phyloP scores from a whole-genome alignment of 2,888 invertebrate genomes.

The Catocala sponsa region DNA sequence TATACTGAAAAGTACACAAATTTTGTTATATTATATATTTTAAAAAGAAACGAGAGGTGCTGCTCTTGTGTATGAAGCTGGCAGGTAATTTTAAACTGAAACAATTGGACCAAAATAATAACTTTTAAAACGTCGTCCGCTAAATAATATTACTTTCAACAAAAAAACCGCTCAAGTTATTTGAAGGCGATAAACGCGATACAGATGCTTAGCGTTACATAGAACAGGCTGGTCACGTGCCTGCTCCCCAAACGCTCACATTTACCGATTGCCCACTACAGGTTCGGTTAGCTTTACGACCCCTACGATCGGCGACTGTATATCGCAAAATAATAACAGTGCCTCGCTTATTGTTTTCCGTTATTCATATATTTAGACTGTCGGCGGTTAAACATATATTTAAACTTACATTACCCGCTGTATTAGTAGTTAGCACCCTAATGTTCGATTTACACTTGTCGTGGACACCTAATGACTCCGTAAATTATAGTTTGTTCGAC shows the following conservation, averaged over 20 bases:
- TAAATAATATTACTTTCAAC: slow-evolving; percentile 9
- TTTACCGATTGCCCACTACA: slow-evolving; percentile 67
- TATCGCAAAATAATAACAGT: slow-evolving; percentile 51
- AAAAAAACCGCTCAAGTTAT: slow-evolving; percentile 24
- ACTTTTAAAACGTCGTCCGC: background rate
- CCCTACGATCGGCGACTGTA: slow-evolving; percentile 55
- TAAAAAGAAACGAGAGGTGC: no score
- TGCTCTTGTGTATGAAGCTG: no score
- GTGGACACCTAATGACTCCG: slow-evolving; percentile 32
- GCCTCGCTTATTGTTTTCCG: slow-evolving; percentile 33
- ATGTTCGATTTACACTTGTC: slow-evolving; percentile 21
- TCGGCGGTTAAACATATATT: slow-evolving; percentile 36
- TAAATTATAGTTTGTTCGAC: slow-evolving; percentile 25
- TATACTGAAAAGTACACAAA: no score
- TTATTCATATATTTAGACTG: slow-evolving; percentile 25
- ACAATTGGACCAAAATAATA: no score
- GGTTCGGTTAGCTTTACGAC: slow-evolving; percentile 63
- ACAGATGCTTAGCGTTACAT: slow-evolving; percentile 43
- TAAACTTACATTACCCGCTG: slow-evolving; percentile 44
- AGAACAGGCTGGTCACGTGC: slow-evolving; percentile 54
- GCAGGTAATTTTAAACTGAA: no score
- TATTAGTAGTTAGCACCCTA: slow-evolving; percentile 23
- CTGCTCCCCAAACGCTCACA: slow-evolving; percentile 56
- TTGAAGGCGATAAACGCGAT: slow-evolving; percentile 46
- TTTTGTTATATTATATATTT: no score